Evolutionary conservation across 2,113 vertebrate genomes (phyloP), one percentile per base, ranked within the genome.

Genomic region (Apistogramma diplotaenia): DNA sequence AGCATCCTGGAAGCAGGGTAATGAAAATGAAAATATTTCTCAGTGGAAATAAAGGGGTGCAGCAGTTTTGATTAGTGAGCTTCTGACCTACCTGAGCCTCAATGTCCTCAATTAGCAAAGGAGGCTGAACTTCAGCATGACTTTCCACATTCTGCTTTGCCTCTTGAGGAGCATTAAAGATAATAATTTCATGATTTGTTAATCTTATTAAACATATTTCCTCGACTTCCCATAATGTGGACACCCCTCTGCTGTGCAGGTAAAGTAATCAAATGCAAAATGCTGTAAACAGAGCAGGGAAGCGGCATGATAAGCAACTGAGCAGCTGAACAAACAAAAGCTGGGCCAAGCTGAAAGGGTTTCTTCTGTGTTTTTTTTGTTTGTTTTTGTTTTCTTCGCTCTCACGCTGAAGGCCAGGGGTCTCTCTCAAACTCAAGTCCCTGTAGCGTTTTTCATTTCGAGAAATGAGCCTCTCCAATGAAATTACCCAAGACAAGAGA

Each of bases 291-390:
- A 73, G 73, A 91, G 84, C 58, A 11, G 86, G 79, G 43, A 90
- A 87, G 86, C 85, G 74, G 84, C 76, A 61, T 72, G 88, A 87
- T 83, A 82, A 91, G 89, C 78, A 87, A 76, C n/a, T 59, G 88
- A 91, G 87, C 35, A 85, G 86, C 89, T 86, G 87, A 92, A 86
- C 84, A 87, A 92, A 93, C 87, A 72, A 88, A 89, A 87, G 89
- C 86, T 83, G 79, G 75, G 55, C 83, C 76, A 55, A 87, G 83
- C 83, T 86, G 54, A 86, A 85, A 81, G 59, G 53, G 77, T 82
- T 87, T 85, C 87, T 87, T 78, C 84, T 86, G 89, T 76, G 84
- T 81, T 82, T 79, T 73, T 85, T 62, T 15, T 37, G 75, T 87
- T 83, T 76, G 86, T 83, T 87, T 79, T 83, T 85, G 33, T 35